These are phyloP conservation scores for Spicauda simplicius DNA, from an alignment of 2,888 invertebrate genomes.

Conservation along the genomic window DNA sequence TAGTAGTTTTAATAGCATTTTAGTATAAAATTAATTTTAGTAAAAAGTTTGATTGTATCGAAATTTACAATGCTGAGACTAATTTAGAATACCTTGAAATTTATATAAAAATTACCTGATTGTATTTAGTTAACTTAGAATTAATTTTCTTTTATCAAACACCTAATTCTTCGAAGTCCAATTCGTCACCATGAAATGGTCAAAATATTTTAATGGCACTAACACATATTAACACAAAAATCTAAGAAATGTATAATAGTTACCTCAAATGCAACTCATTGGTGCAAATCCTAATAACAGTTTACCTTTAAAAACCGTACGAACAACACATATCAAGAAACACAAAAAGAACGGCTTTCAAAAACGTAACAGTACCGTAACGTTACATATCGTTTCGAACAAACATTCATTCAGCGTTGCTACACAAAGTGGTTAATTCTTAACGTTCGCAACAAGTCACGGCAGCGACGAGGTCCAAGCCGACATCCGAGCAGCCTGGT, in stretches of 20 bases:
- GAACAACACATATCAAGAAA: background rate
- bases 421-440: constrained; percentile 30
- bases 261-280: background rate
- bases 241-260: background rate
- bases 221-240: background rate
- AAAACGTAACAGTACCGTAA: constrained; percentile 7
- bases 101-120: too few species aligned
- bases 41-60: too few species aligned
- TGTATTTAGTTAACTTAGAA: too few species aligned
- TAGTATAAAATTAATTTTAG: too few species aligned
- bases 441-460: constrained; percentile 54
- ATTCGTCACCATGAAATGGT: background rate
- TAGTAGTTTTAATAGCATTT: too few species aligned
- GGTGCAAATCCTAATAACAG: background rate
- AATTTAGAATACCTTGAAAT: too few species aligned
- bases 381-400: constrained; percentile 20
- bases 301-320: background rate
- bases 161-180: too few species aligned
- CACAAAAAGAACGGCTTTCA: constrained; percentile 13
- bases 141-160: too few species aligned
- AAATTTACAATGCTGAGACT: too few species aligned
- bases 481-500: constrained; percentile 57
- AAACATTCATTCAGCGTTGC: constrained; percentile 30
- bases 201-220: background rate
- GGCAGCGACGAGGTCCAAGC: constrained; percentile 18